Evolutionary conservation across 2,888 invertebrate genomes (phyloP), one percentile per base, ranked within the genome.

Genomic region (Lepeophtheirus nordmannii): DNA sequence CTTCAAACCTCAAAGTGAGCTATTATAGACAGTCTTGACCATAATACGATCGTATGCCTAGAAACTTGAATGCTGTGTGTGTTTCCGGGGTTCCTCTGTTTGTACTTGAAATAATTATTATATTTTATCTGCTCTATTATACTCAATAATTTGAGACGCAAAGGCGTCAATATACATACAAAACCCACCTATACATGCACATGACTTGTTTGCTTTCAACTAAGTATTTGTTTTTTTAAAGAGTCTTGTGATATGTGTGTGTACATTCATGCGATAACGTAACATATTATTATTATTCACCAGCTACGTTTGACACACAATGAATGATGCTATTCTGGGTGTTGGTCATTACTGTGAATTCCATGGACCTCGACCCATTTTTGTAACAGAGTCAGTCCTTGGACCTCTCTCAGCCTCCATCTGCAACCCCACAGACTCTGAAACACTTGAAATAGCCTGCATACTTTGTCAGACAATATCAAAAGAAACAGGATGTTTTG

Each of bases 41-140:
- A n/a, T n/a, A n/a, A n/a, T n/a, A n/a, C n/a, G n/a, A n/a, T n/a
- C n/a, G n/a, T n/a, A n/a, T n/a, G n/a, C n/a, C n/a, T n/a, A n/a
- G n/a, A n/a, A n/a, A n/a, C n/a, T n/a, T n/a, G n/a, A n/a, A n/a
- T n/a, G n/a, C n/a, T n/a, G n/a, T n/a, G n/a, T n/a, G n/a, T n/a
- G n/a, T n/a, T n/a, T n/a, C n/a, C n/a, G n/a, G n/a, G n/a, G n/a
- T n/a, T n/a, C n/a, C n/a, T n/a, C 30, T 30, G 7, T 30, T 30
- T 30, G 30, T 30, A 30, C 30, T 30, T n/a, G n/a, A n/a, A n/a
- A n/a, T n/a, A n/a, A n/a, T n/a, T n/a, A n/a, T 2, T 30, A 30
- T 7, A 75, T 68, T 70, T 37, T 30, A 5, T 30, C 30, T 30
- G 30, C 30, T 30, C 2, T 30, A 30, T n/a, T 30, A 30, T 30